Conservation (phyloP, 35 echinoderm and acorn worm genomes). For the Amphiura filiformis region DNA sequence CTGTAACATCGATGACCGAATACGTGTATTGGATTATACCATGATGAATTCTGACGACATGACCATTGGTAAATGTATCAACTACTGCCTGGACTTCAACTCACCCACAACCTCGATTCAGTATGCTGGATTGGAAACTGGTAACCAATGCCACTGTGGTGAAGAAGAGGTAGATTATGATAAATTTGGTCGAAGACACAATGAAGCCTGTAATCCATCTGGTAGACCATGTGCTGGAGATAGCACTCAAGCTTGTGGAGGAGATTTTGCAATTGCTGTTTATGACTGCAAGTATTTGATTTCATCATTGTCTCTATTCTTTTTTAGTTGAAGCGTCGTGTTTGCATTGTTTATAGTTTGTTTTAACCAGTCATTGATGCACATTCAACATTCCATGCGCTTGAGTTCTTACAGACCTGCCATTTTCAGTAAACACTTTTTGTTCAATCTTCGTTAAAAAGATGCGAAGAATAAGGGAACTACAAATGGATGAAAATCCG, state of each 20-base stretch:
- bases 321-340: no score
- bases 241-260: neutral
- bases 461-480: no score
- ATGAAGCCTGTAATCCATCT: neutral
- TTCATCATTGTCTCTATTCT: neutral
- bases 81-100: neutral
- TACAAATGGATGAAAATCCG: no score
- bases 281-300: neutral
- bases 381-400: no score
- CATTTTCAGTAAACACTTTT: no score
- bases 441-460: no score
- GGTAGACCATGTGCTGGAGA: neutral
- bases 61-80: neutral
- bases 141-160: neutral
- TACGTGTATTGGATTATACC: neutral
- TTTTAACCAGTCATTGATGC: no score
- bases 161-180: neutral
- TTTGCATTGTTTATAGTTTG: no score
- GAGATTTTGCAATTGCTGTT: neutral
- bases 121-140: neutral
- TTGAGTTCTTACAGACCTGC: no score
- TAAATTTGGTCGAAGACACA: neutral
- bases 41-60: neutral
- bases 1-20: neutral
- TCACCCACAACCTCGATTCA: no score